Evolutionary conservation across 2,888 invertebrate genomes (phyloP).

Genomic region (Myopa tessellatipennis): DNA sequence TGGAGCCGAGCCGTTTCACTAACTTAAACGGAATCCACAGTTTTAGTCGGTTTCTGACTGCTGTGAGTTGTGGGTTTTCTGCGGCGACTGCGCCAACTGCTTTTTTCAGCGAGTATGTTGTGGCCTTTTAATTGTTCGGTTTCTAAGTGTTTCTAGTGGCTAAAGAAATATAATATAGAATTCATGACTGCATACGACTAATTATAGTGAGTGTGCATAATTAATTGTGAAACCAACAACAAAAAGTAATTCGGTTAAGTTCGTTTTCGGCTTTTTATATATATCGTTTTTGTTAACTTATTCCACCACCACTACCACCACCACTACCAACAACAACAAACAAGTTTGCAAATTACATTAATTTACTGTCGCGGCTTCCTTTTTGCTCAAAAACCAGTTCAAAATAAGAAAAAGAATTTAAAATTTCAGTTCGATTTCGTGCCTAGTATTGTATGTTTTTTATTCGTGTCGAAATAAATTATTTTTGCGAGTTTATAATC

Average conservation of each 20-base stretch:
- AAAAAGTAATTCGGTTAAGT: slow-evolving; percentile 8
- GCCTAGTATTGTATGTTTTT: neutral
- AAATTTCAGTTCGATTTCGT: slow-evolving; percentile 3
- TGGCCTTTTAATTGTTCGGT: neutral
- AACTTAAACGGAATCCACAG: slow-evolving; percentile 37
- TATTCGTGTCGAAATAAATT: neutral
- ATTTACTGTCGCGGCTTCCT: neutral
- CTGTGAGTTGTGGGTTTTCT: slow-evolving; percentile 27
- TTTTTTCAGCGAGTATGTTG: neutral
- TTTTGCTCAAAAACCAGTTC: slow-evolving; percentile 23
- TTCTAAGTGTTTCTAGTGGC: neutral
- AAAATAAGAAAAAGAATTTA: slow-evolving; percentile 2
- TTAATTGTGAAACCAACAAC: neutral
- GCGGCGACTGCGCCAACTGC: neutral
- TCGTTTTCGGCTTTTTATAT: neutral
- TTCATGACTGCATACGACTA: neutral
- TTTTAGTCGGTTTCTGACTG: slow-evolving; percentile 46
- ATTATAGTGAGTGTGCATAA: slow-evolving; percentile 19
- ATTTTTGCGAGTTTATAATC: neutral
- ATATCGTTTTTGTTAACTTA: neutral
- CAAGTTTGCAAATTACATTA: slow-evolving; percentile 26
- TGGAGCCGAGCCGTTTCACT: slow-evolving; percentile 10
- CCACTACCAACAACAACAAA: slow-evolving; percentile 15
- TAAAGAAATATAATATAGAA: slow-evolving; percentile 8
- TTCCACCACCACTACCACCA: neutral